Evolutionary conservation across 2,888 invertebrate species (phyloP).

Genomic region (Lottia scabra): DNA sequence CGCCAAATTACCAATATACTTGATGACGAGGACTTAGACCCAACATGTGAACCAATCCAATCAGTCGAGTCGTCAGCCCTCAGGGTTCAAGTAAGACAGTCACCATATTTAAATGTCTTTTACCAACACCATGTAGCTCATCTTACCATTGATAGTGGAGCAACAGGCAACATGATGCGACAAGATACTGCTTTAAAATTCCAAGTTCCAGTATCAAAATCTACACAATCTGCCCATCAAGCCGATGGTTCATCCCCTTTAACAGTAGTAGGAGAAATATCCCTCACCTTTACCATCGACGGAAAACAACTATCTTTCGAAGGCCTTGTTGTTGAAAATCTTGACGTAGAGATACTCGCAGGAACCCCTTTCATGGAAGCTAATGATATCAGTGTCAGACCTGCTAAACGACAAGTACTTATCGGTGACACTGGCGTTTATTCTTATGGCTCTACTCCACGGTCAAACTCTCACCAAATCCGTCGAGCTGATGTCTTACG

Average conservation of each 20-base stretch:
- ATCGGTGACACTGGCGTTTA: constrained; percentile 13
- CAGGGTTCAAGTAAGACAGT: not conserved
- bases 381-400: constrained; percentile 30
- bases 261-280: constrained; percentile 16
- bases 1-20: constrained; percentile 7
- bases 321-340: constrained; percentile 29
- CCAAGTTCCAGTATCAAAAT: constrained; percentile 8
- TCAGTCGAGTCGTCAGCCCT: constrained; percentile 6
- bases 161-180: constrained; percentile 29
- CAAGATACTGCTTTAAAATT: constrained; percentile 6
- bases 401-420: constrained; percentile 22
- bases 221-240: constrained; percentile 15
- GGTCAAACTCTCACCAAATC: not conserved
- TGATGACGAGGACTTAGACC: no score
- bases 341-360: constrained; percentile 26
- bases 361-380: constrained; percentile 30
- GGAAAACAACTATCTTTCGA: constrained; percentile 11
- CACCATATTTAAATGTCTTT: not conserved
- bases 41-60: constrained; percentile 20
- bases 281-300: constrained; percentile 8
- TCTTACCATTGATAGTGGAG: constrained; percentile 15
- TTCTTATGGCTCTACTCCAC: constrained; percentile 1
- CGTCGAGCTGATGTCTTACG: constrained; percentile 21
- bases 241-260: constrained; percentile 23
- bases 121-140: not conserved